Evolutionary conservation across 2,113 vertebrate genomes (phyloP), one percentile per base, ranked within the genome.

Genomic region (Monopterus albus): DNA sequence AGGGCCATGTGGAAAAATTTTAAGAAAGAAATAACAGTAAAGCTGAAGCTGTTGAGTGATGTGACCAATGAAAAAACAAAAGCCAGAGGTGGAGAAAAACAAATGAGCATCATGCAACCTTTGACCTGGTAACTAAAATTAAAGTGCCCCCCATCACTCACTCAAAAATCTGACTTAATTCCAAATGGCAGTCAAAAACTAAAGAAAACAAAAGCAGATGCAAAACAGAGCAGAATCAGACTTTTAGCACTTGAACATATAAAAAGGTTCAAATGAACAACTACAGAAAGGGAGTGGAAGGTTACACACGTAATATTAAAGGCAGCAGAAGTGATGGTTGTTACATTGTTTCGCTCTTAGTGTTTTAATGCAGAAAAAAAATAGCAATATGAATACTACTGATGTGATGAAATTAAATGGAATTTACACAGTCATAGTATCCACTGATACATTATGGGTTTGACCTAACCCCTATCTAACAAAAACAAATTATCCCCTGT

Each of bases 101-200:
- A 67, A 28, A 26, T 46, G 42, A 86, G 75, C 74, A 82, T 75
- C 63, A 50, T 57, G 20, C 39, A 23, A 49, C 53, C n/a, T 46
- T 20, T 23, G 26, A 64, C 21, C 21, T 20, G n/a, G 20, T 20
- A 14, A 52, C 1, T 9, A 40, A 55, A 55, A 47, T 7, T 10
- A 8, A 61, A 69, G 8, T 7, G 7, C 38, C 36, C 38, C 61
- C 3, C 29, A 8, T 49, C 33, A 23, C 23, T 31, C 10, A 14
- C 38, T 50, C 14, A 25, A 39, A 35, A 6, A 4, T n/a, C 8
- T 4, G 13, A 26, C 14, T 18, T 15, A 14, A 11, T 20, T 43
- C 12, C 8, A 6, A 14, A 21, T 7, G 3, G 49, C 14, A 50
- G 58, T 6, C 11, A 13, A 5, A 45, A 61, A 15, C 26, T 13